Base-by-base conservation (phyloP, 1,140 invertebrate genomes). In the Pseudomyrmex flavicornis region DNA sequence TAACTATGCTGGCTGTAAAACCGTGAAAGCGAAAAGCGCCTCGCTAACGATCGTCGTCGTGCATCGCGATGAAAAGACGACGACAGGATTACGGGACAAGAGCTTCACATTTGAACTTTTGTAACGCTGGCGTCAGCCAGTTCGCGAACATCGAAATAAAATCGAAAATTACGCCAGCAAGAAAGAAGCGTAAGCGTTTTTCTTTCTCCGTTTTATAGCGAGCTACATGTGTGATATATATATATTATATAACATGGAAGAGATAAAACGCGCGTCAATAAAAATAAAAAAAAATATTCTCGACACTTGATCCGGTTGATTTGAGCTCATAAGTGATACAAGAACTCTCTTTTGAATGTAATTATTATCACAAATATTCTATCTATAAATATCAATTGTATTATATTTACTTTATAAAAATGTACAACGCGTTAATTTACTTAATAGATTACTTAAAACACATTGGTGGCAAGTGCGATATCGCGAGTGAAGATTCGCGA, bases 31-130 rank as follows among this genome's bases (percentile, higher is more conserved):
- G 4, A 35, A 1, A 1, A 17, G 17, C 58, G 22, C 5, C 48
- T 59, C 52, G 54, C 15, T 70, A 70, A 66, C 74, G 13, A 70
- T 9, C 35, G 20, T 12, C 63, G 62, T 63, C 35, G 35, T 7
- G 35, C 35, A 35, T 35, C 35, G 35, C 35, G 35, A 35, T 35
- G 35, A 7, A 35, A 35, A 35, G 35, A 35, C 35, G 20, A 22
- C 20, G 35, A 15, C 62, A 9, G 26, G 7, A 12, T 26, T 17
- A 13, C 35, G 35, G 35, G 5, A n/a, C 2, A 0, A 22, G 22
- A 1, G 12, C 22, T 26, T 35, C 8, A 26, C 22, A 15, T 13
- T 22, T 15, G 15, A 56, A 13, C 10, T 68, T 79, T n/a, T 10
- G 17, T 61, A 12, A 20, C 22, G 20, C n/a, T 35, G 15, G 13